Percentiles rank a stretch among this genome's conserved stretches.
Conservation (phyloP, 2,113 vertebrate species). For the Campylomormyrus tamandua region DNA sequence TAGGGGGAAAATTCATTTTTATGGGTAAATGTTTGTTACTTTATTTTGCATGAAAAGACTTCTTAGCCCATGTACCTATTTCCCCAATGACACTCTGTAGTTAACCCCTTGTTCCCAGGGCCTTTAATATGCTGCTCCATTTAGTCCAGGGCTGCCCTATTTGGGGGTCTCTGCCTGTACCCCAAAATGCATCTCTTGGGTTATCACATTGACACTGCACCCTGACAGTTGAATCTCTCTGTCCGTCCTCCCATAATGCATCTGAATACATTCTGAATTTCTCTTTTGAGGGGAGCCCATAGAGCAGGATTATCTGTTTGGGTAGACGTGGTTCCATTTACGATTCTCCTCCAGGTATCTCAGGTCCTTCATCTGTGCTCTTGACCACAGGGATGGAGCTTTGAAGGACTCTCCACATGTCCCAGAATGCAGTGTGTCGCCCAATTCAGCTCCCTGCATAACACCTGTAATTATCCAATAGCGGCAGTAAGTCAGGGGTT, state of each 20-base stretch:
- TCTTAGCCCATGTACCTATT: neutral
- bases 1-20: neutral
- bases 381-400: neutral
- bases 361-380: neutral
- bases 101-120: neutral
- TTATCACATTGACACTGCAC: neutral
- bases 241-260: neutral
- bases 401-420: neutral
- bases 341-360: neutral
- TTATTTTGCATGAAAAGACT: neutral
- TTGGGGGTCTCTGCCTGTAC: neutral
- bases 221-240: neutral
- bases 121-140: neutral
- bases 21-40: constrained; percentile 8
- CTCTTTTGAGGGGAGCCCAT: neutral
- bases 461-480: neutral
- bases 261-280: neutral
- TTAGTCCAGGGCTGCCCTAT: neutral
- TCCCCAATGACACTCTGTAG: neutral
- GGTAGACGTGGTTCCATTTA: neutral
- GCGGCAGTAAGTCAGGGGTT: neutral
- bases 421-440: neutral
- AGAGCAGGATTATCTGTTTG: neutral
- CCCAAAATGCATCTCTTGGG: neutral
- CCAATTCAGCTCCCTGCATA: neutral